A percentile compares a stretch with the other conserved stretches of the same genome.
Evolutionary conservation across 2,888 invertebrate species (phyloP).

Genomic region (Drosophila multiciliata): DNA sequence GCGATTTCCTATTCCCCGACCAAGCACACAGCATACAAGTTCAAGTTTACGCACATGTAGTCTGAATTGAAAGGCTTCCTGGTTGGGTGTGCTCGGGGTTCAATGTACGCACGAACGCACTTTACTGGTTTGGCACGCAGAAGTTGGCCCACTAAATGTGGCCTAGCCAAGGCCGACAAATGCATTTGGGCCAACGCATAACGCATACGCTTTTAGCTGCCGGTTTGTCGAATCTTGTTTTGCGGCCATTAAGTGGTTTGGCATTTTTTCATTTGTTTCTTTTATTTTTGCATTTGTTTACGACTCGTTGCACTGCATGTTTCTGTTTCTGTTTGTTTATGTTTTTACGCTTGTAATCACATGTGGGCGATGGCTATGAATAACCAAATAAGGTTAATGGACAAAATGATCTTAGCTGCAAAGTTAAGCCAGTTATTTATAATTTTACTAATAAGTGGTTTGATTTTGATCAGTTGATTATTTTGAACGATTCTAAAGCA

Average conservation of each 20-base stretch:
- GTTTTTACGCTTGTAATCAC: conserved; percentile 23
- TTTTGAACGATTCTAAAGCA: conserved; percentile 1
- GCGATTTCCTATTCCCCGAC: conserved; percentile 34
- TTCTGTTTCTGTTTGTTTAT: conserved; percentile 26
- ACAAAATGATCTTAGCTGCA: conserved; percentile 38
- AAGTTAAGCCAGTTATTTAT: conserved; percentile 11
- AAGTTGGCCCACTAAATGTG: conserved; percentile 61
- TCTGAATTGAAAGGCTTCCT: conserved; percentile 52
- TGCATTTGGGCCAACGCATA: conserved; percentile 56
- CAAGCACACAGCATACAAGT: conserved; percentile 44
- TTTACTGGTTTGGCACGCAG: conserved; percentile 60
- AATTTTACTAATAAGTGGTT: conserved; percentile 1
- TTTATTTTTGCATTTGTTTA: conserved; percentile 6
- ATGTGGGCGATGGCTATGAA: conserved; percentile 60
- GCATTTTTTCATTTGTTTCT: background rate
- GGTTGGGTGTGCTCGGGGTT: conserved; percentile 43
- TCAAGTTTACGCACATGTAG: conserved; percentile 70
- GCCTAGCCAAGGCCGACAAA: conserved; percentile 50
- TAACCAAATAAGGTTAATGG: conserved; percentile 73
- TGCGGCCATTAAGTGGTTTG: conserved; percentile 35
- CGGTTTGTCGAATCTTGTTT: conserved; percentile 50
- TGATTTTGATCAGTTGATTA: conserved; percentile 25
- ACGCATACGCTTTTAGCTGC: conserved; percentile 38
- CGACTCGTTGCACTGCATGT: conserved; percentile 2
- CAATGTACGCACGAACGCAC: conserved; percentile 62